These are phyloP conservation scores for Trichomalopsis sarcophagae DNA, from an alignment of 1,140 invertebrate genomes.

Conservation along the genomic window DNA sequence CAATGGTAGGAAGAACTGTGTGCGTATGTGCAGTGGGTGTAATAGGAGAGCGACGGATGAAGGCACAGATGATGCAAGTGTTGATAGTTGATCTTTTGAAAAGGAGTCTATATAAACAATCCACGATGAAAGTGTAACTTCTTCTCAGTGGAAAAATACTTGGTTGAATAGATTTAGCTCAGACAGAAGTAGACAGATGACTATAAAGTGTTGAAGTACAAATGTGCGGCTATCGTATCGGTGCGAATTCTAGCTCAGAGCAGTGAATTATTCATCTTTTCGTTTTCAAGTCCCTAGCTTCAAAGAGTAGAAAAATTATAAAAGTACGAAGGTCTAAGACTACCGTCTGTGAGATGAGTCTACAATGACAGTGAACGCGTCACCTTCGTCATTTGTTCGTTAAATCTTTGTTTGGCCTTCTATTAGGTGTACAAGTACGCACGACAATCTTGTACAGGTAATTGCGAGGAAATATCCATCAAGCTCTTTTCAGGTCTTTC, in stretches of 20 bases:
- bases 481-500: slow-evolving; percentile 6
- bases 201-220: not conserved
- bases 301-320: slow-evolving; percentile 69
- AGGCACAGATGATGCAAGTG: slow-evolving; percentile 43
- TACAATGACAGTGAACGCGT: not conserved
- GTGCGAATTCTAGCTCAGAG: not conserved
- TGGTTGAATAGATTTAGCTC: not conserved
- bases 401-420: slow-evolving; percentile 4
- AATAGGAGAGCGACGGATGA: slow-evolving; percentile 20
- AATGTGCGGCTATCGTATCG: not conserved
- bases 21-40: not conserved
- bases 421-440: not conserved
- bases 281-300: slow-evolving; percentile 55
- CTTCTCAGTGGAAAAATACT: not conserved
- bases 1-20: not conserved
- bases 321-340: slow-evolving; percentile 66
- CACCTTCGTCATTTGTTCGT: not conserved
- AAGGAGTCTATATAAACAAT: not conserved
- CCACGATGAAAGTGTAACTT: no score
- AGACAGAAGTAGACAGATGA: no score
- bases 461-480: not conserved
- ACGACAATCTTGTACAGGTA: not conserved
- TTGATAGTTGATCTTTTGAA: slow-evolving; percentile 13
- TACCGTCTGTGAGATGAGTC: slow-evolving; percentile 23
- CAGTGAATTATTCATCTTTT: not conserved